Base-by-base conservation (phyloP, 2,888 invertebrate genomes). In the Volucella inanis region DNA sequence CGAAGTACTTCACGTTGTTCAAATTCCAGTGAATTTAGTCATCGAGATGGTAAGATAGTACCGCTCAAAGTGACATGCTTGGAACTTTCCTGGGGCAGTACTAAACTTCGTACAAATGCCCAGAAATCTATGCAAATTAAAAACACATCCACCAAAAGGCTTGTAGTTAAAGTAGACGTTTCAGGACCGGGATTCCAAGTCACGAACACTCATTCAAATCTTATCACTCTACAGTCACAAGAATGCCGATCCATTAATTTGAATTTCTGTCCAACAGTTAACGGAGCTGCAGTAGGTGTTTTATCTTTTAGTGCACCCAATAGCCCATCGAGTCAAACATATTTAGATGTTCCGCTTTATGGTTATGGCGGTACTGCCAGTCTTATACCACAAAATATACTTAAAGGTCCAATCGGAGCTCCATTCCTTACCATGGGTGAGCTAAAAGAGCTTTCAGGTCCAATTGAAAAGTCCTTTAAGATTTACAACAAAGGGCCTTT, bases 361-460 rank as follows among this genome's bases (percentile, higher is more conserved):
- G 95, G 94, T 1, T 94, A 94, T 87, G 95, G 95, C 1, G 95
- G 95, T 0, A 92, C 92, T 87, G 92, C 93, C 0, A 93, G 91
- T 87, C 89, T 94, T 0, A 92, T 93, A 65, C 91, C 93, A 12
- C 91, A 92, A 18, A 93, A 93, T 78, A 90, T 94, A 12, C 91
- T 92, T 0, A 93, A 93, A 88, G 94, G 94, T 62, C 93, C 93
- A 0, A 92, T 93, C 1, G 94, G 94, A 3, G 93, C 93, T 79
- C 92, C 93, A 84, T 94, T 94, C 92, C 88, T 94, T 0, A 93
- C 94, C 1, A 90, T 95, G 52, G 94, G 95, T 9, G 93, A 93
- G 87, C 88, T 94, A 0, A 92, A 92, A 76, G 92, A 93, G 1
- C 89, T 92, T 11, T 91, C 92, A 38, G 89, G 88, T 3, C 89